Percentiles rank a stretch among this genome's conserved stretches.
Conservation (phyloP, 2,888 invertebrate genomes). For the Nephrocerus scutellatus region DNA sequence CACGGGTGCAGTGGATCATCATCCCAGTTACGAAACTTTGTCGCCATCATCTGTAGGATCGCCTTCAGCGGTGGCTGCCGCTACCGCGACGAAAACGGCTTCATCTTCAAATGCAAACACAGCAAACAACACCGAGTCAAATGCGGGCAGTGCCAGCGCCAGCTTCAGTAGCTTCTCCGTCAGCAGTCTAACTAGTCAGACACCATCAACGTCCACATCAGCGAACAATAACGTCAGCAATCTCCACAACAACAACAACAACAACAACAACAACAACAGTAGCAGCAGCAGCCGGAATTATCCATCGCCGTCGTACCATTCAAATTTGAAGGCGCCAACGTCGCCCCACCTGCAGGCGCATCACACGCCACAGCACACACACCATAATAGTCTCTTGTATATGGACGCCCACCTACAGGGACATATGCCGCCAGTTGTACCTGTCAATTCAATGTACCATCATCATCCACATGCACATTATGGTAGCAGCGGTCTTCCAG, state of each 20-base stretch:
- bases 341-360: conserved; percentile 11
- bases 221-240: conserved; percentile 10
- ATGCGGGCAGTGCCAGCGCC: conserved; percentile 14
- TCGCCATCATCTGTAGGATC: conserved; percentile 9
- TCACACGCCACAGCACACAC: conserved; percentile 20
- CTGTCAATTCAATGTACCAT: conserved; percentile 49
- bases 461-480: conserved; percentile 42
- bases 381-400: conserved; percentile 40
- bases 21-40: too few species aligned
- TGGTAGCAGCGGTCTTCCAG: conserved; percentile 27
- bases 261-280: conserved; percentile 10
- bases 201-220: conserved; percentile 33
- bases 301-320: conserved; percentile 38
- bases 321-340: conserved; percentile 43
- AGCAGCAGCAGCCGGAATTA: conserved; percentile 14
- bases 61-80: conserved; percentile 8
- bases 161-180: conserved; percentile 41
- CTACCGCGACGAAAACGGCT: conserved; percentile 9
- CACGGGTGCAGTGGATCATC: neutral
- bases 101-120: neutral
- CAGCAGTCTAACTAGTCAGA: conserved; percentile 47
- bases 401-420: conserved; percentile 47
- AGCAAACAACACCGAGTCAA: too few species aligned
- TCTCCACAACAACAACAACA: conserved; percentile 11
- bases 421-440: conserved; percentile 42